A percentile compares a stretch with the other conserved stretches of the same genome.
Evolutionary conservation across 1,140 invertebrate genomes (phyloP).

Genomic region (Meteorus sp.): DNA sequence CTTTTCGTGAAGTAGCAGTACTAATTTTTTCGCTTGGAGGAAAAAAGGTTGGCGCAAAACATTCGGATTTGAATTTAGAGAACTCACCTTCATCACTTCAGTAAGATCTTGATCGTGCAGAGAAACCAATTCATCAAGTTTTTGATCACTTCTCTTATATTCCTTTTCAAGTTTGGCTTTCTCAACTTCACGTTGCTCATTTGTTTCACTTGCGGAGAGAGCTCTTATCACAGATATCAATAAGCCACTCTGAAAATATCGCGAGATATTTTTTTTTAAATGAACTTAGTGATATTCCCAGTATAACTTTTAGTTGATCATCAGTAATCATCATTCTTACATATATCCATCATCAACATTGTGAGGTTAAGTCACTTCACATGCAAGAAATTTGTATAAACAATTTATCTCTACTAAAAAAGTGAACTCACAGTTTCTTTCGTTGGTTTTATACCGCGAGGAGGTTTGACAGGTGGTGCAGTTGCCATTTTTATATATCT

Average conservation of each 20-base stretch:
- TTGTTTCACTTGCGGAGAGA: constrained; percentile 88
- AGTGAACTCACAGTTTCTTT: constrained; percentile 75
- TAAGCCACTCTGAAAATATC: constrained; percentile 78
- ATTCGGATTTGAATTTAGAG: constrained; percentile 11
- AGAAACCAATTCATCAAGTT: constrained; percentile 85
- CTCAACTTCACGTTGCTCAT: constrained; percentile 92
- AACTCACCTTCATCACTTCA: constrained; percentile 76
- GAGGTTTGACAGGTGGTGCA: constrained; percentile 74
- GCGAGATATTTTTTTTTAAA: too few species aligned
- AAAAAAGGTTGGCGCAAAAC: too few species aligned
- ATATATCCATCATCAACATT: background rate
- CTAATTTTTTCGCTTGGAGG: too few species aligned
- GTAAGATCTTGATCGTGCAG: constrained; percentile 86
- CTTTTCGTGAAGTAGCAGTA: too few species aligned
- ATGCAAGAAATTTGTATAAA: too few species aligned
- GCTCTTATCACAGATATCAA: constrained; percentile 92
- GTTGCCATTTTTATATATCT: constrained; percentile 29
- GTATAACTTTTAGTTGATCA: background rate
- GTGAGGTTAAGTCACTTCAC: too few species aligned
- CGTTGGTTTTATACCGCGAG: constrained; percentile 76
- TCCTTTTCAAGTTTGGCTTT: constrained; percentile 92
- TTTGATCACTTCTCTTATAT: constrained; percentile 87
- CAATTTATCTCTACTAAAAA: constrained; percentile 8
- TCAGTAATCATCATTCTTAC: constrained; percentile 10
- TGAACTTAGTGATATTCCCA: background rate